phyloP scores from a whole-genome alignment of 1,140 invertebrate species.

The Scaptomyza hsui region DNA sequence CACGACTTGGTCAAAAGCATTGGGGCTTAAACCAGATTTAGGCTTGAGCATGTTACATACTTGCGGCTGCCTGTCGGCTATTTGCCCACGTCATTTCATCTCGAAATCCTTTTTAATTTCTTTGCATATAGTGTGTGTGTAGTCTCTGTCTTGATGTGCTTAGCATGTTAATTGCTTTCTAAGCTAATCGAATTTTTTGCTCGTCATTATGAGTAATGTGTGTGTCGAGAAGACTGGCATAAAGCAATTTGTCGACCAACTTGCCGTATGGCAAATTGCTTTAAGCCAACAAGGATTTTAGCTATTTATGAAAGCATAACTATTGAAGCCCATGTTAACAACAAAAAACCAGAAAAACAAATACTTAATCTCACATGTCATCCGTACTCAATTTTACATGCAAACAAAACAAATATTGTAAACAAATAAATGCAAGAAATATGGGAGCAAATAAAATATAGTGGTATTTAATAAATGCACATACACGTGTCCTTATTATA shows the following conservation, averaged over 20 bases:
- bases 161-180: slow-evolving; percentile 76
- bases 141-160: slow-evolving; percentile 33
- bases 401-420: slow-evolving; percentile 69
- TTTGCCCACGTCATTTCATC: slow-evolving; percentile 55
- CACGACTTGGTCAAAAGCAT: slow-evolving; percentile 34
- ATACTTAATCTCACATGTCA: slow-evolving; percentile 74
- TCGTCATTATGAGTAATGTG: slow-evolving; percentile 78
- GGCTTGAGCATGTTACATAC: slow-evolving; percentile 47
- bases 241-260: slow-evolving; percentile 73
- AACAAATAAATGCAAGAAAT: slow-evolving; percentile 44
- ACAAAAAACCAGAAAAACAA: slow-evolving; percentile 25
- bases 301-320: slow-evolving; percentile 48
- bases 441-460: slow-evolving; percentile 10
- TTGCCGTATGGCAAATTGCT: slow-evolving; percentile 66
- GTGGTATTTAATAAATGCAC: slow-evolving; percentile 27
- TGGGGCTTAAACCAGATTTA: slow-evolving; percentile 71
- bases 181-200: slow-evolving; percentile 81
- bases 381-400: slow-evolving; percentile 59
- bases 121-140: slow-evolving; percentile 2
- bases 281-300: slow-evolving; percentile 56
- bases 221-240: slow-evolving; percentile 39
- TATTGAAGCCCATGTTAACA: slow-evolving; percentile 51
- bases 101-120: slow-evolving; percentile 60
- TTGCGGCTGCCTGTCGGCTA: slow-evolving; percentile 41
- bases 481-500: slow-evolving; percentile 8